These are phyloP conservation scores for Scaptodrosophila latifasciaeformis DNA, from an alignment of 2,888 invertebrate genomes.

Conservation along the genomic window DNA sequence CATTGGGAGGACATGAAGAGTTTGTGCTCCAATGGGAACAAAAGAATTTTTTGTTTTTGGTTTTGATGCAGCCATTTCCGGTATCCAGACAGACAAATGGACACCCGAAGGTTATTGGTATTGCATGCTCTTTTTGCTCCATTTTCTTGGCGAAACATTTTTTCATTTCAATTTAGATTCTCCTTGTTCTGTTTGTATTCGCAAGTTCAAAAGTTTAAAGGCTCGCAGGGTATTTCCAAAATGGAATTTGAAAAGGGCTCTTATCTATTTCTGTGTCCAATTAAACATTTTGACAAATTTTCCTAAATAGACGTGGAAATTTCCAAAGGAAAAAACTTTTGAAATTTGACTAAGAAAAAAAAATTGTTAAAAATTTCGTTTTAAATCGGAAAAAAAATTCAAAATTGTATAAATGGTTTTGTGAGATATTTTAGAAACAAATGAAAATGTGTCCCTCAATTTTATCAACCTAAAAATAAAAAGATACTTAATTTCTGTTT, in stretches of 20 bases:
- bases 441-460: too few species aligned
- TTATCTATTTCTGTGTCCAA: too few species aligned
- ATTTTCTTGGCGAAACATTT: too few species aligned
- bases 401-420: too few species aligned
- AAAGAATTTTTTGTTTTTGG: conserved; percentile 41
- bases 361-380: not conserved
- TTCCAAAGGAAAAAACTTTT: conserved; percentile 6
- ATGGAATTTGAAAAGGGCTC: too few species aligned
- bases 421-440: too few species aligned
- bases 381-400: not conserved
- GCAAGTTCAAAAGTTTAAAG: conserved; percentile 44
- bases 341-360: too few species aligned
- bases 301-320: conserved; percentile 40
- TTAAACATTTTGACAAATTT: too few species aligned
- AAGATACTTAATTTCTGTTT: too few species aligned
- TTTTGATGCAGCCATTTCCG: conserved; percentile 32
- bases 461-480: not conserved
- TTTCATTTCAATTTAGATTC: conserved; percentile 4
- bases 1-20: conserved; percentile 59
- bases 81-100: conserved; percentile 11
- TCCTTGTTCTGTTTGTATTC: conserved; percentile 1
- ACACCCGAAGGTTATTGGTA: conserved; percentile 55
- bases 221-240: conserved; percentile 18
- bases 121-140: conserved; percentile 40
- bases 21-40: conserved; percentile 70